Conservation (phyloP, 2,797 vertebrate genomes). For the Tamandua tetradactyla region DNA sequence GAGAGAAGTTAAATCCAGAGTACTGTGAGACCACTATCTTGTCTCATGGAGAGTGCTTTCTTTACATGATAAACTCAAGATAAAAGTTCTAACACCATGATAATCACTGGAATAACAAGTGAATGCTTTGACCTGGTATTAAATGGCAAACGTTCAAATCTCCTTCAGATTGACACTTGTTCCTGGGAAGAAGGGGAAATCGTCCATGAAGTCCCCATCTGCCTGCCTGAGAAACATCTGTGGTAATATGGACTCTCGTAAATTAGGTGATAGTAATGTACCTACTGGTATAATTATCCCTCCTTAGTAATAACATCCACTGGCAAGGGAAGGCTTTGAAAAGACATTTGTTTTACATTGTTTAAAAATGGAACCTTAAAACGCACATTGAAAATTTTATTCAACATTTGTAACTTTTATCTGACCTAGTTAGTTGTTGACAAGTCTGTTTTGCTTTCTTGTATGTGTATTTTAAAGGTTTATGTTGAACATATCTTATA, state of each 20-base stretch:
- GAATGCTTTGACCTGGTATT: constrained; percentile 38
- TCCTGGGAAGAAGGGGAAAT: constrained; percentile 75
- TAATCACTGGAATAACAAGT: constrained; percentile 3
- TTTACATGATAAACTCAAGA: background rate
- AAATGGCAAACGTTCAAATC: constrained; percentile 64
- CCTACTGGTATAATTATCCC: constrained; percentile 58
- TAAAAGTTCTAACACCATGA: background rate
- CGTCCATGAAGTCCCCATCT: constrained; percentile 74
- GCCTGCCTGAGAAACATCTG: constrained; percentile 71
- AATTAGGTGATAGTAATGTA: constrained; percentile 51
- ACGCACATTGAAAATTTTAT: constrained; percentile 14
- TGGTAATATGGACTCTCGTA: constrained; percentile 44
- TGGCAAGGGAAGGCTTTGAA: constrained; percentile 54
- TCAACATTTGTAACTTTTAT: constrained; percentile 38
- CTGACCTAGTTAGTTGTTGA: constrained; percentile 44
- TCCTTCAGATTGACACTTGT: constrained; percentile 64
- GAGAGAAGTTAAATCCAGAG: background rate
- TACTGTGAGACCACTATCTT: background rate
- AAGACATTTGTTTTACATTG: background rate
- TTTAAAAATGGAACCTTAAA: constrained; percentile 49
- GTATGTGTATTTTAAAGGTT: constrained; percentile 55
- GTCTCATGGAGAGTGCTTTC: background rate
- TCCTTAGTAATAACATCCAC: background rate
- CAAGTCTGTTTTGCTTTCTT: constrained; percentile 30
- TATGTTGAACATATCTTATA: constrained; percentile 46